Evolutionary conservation across 2,888 invertebrate species (phyloP), one percentile per base, ranked within the genome.

Genomic region (Clepsis dumicolana): DNA sequence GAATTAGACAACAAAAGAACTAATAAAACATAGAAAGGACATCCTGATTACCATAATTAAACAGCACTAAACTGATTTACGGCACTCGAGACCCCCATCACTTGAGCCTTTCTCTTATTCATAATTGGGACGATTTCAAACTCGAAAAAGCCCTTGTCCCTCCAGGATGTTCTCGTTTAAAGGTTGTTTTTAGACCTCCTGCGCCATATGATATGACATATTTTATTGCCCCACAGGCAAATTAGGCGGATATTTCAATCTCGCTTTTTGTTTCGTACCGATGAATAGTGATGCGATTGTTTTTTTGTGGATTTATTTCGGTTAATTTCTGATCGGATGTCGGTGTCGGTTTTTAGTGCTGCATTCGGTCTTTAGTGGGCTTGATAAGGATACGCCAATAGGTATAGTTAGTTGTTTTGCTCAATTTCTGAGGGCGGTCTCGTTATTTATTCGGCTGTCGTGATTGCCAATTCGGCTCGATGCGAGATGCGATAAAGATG

Each of bases 191-290:
- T 87, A 85, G 83, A 84, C 10, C 81, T 90, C 85, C 85, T 81
- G 81, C 78, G 87, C 86, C 77, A 88, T 88, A 87, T 85, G 88
- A 92, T 91, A 92, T 93, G 92, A 91, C 91, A 89, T 89, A 89
- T 89, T 89, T 91, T 89, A 91, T 90, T 90, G 87, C 82, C 76
- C 77, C 83, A 81, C 84, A 90, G 87, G 86, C 90, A 92, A 93
- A 93, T 93, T 93, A 93, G 92, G 84, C 86, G 93, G 93, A 93
- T 91, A 92, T 91, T 88, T 91, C 92, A 90, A 91, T 93, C 92
- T 87, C 74, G 65, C 75, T 79, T 80, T 83, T 87, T 88, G 82
- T 77, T 77, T 73, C 80, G 82, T 74, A 78, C 76, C 84, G 78
- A 85, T 86, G 86, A 86, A 86, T 87, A 84, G 81, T 82, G 80